Conservation (phyloP, 2,888 invertebrate genomes). For the Pheosia tremula region DNA sequence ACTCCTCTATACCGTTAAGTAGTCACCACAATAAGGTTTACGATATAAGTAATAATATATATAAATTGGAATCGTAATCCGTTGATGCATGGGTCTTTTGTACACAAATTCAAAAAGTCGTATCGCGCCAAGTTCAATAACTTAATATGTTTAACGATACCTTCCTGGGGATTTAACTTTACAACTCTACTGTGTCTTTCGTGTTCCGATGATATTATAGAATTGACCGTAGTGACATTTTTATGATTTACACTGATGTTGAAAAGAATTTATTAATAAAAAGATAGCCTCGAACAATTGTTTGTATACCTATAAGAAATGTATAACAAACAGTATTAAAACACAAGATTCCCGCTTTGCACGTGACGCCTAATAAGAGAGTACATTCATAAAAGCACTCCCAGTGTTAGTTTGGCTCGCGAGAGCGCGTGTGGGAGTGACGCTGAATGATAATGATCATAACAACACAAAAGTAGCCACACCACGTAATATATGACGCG, state of each 20-base stretch:
- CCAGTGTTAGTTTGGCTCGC: constrained; percentile 44
- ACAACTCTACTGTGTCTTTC: constrained; percentile 36
- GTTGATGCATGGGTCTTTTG: constrained; percentile 71
- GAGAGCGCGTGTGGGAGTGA: constrained; percentile 71
- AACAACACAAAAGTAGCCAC: constrained; percentile 80
- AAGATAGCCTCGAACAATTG: constrained; percentile 1
- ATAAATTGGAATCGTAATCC: constrained; percentile 79
- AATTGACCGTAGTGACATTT: neutral
- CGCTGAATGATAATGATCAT: constrained; percentile 82
- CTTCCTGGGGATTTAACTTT: constrained; percentile 57
- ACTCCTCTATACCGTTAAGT: constrained; percentile 67
- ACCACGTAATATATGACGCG: constrained; percentile 76
- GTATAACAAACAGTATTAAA: constrained; percentile 10
- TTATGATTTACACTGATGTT: neutral
- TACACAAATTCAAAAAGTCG: constrained; percentile 56
- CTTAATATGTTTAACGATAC: constrained; percentile 72
- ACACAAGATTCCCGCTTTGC: constrained; percentile 20
- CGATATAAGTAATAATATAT: constrained; percentile 63
- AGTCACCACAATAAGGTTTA: constrained; percentile 66
- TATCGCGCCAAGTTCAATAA: constrained; percentile 65
- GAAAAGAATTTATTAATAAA: neutral
- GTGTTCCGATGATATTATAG: constrained; percentile 34
- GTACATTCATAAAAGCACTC: constrained; percentile 44
- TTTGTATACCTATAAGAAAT: constrained; percentile 8
- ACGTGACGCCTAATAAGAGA: constrained; percentile 45